Percentiles rank a stretch among this genome's conserved stretches.
phyloP scores from a whole-genome alignment of 2,113 vertebrate species.

The Mastomys coucha region DNA sequence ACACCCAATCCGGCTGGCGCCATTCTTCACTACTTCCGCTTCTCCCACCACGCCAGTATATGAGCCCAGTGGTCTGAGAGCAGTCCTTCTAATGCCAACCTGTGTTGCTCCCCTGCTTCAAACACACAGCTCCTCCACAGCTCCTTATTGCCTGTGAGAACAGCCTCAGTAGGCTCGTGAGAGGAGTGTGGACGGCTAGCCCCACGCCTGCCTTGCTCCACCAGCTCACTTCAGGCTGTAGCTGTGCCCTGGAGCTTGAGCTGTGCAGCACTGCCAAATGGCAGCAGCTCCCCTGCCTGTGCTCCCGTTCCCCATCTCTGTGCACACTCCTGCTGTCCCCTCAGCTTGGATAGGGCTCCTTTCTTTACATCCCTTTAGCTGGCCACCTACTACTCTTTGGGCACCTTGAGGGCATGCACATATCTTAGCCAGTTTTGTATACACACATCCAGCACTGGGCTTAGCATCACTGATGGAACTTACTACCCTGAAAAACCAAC shows the following conservation, averaged over 20 bases:
- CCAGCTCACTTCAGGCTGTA: neutral
- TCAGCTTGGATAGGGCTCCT: neutral
- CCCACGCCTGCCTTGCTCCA: neutral
- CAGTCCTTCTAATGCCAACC: neutral
- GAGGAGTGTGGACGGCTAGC: neutral
- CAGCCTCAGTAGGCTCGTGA: neutral
- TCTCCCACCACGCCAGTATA: too few relatives aligned
- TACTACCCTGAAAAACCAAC: slow-evolving; percentile 43
- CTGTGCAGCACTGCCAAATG: neutral
- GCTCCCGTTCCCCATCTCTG: neutral
- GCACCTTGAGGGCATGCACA: neutral
- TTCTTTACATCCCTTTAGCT: neutral
- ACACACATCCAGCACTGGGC: slow-evolving; percentile 1
- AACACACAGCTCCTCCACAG: neutral
- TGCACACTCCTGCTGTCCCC: neutral
- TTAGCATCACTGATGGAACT: neutral
- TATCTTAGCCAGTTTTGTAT: slow-evolving; percentile 1
- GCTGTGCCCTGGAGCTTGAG: neutral
- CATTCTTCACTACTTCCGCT: too few relatives aligned
- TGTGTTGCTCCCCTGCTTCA: neutral
- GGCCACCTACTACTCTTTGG: neutral
- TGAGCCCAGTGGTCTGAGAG: neutral
- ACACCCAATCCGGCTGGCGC: neutral
- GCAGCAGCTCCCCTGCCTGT: neutral
- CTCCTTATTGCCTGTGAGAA: neutral